These are phyloP conservation scores for Platorchestia sp. DNA, from an alignment of 1,140 invertebrate species.

Conservation along the genomic window DNA sequence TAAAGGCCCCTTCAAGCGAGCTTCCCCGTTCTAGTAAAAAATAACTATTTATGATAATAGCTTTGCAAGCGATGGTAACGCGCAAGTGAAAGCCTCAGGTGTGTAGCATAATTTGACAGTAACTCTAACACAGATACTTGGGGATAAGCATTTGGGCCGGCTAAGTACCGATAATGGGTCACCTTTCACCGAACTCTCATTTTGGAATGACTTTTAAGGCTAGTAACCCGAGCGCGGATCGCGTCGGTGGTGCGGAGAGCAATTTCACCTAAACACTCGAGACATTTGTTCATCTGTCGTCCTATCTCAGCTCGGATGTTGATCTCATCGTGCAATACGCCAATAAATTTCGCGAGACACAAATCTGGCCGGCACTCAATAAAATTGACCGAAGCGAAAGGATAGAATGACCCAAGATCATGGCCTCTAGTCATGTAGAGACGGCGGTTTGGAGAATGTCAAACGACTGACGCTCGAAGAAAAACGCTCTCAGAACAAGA, in stretches of 20 bases:
- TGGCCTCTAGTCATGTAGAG: background rate
- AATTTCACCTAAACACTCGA: constrained; percentile 30
- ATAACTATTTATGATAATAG: background rate
- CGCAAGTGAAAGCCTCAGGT: background rate
- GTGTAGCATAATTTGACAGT: constrained; percentile 30
- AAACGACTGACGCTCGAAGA: background rate
- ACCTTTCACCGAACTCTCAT: constrained; percentile 27
- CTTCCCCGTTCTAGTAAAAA: background rate
- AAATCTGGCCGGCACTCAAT: constrained; percentile 28
- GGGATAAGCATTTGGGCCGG: background rate
- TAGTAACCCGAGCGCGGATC: constrained; percentile 19
- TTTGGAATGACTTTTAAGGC: constrained; percentile 39
- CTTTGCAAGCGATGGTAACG: background rate
- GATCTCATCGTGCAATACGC: constrained; percentile 27
- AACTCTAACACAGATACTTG: background rate
- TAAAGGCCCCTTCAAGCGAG: background rate
- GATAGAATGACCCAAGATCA: constrained; percentile 13
- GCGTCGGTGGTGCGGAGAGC: background rate
- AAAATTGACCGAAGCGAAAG: constrained; percentile 55
- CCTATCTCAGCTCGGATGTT: background rate
- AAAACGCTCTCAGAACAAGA: background rate
- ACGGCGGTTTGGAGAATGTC: background rate
- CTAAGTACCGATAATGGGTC: constrained; percentile 45
- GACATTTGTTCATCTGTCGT: constrained; percentile 39
- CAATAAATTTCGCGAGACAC: constrained; percentile 44